Conservation (phyloP, 2,797 vertebrate genomes). For the Phoeniculus purpureus region DNA sequence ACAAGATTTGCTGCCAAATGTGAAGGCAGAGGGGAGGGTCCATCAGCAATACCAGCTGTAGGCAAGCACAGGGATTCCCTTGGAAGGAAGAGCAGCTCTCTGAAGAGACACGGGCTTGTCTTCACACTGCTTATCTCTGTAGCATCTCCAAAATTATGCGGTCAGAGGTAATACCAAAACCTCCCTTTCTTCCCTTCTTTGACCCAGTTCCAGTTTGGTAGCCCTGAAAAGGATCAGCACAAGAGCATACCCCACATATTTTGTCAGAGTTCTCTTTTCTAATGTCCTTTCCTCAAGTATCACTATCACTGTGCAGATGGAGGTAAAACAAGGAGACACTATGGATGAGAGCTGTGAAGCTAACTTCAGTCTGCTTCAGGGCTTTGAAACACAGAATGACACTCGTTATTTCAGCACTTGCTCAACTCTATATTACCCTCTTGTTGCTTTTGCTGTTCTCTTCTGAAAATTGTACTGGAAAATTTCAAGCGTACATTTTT, state of each 20-base stretch:
- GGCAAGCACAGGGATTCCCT: background rate
- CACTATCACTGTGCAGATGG: background rate
- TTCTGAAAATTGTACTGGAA: conserved; percentile 16
- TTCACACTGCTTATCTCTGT: background rate
- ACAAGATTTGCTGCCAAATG: background rate
- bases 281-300: background rate
- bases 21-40: background rate
- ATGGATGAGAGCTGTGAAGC: background rate
- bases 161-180: background rate
- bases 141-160: rapidly evolving
- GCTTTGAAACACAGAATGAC: background rate
- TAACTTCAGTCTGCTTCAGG: conserved; percentile 1
- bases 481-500: conserved; percentile 31
- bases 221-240: background rate
- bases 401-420: conserved; percentile 21
- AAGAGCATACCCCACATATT: background rate
- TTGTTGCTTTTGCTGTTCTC: background rate
- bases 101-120: rapidly evolving
- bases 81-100: background rate
- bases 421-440: conserved; percentile 19
- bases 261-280: background rate
- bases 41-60: rapidly evolving
- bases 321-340: background rate
- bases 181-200: rapidly evolving
- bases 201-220: background rate